Base-by-base conservation (phyloP, 2,797 vertebrate genomes). In the Sebastes wilsoni region DNA sequence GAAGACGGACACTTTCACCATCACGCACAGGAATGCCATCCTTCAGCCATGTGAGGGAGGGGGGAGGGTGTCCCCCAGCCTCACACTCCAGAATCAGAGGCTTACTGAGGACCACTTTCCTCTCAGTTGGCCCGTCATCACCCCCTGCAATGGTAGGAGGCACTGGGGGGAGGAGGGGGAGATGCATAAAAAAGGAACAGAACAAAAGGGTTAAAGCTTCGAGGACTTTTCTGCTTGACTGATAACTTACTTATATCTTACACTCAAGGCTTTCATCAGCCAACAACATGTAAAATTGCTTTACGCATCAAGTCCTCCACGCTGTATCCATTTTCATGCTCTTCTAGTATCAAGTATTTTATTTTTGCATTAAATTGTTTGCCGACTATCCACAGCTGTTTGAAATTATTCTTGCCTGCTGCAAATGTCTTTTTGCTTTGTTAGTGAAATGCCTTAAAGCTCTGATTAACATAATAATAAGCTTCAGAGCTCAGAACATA, bases 1-100 rank as follows among this genome's bases (percentile, higher is more conserved):
- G 89, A 64, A 99, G 38, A n/a, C 8, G 96, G 72, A 97, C 84
- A 13, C 85, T 96, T 77, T 95, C 92, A 1, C 93, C 94, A 3
- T 94, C 86, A 80, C 92, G 95, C 81, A 99, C 94, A 0, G 98
- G 98, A 22, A 97, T 94, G 0, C 97, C 95, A 0, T 99, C 97
- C 85, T 98, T 99, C 67, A 99, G 89, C 99, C 99, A 99, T 6
- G 97, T 98, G 64, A 99, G 95, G 14, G 96, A 92, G 2, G 99
- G 99, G 0, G 94, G 90, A 52, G 99, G 99, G 80, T 97, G 97
- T n/a, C 99, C 99, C 2, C 87, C 93, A 7, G 97, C 98, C 73
- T 96, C 95, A 69, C 99, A 99, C 68, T 97, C 96, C 87, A 99
- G 82, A 0, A 78, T 92, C 87, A 99, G 89, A 1, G 96, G 80